Conservation (phyloP, 2,797 vertebrate species). For the Tarsius wallacei region DNA sequence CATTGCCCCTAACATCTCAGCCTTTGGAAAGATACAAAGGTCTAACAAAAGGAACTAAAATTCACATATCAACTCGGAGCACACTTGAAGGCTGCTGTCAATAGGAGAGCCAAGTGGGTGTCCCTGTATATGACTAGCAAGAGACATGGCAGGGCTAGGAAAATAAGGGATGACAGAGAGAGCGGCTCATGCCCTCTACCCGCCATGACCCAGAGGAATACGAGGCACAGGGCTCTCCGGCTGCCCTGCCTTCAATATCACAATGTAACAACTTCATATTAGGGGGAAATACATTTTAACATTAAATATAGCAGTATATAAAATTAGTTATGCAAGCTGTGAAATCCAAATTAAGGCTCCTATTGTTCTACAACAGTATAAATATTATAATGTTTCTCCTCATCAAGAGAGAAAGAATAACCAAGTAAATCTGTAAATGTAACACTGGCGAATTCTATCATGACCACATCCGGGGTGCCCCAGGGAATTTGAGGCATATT, state of each 20-base stretch:
- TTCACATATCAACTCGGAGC: background rate
- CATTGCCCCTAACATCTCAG: background rate
- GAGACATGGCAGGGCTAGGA: background rate
- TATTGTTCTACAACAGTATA: background rate
- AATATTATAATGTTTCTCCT: background rate
- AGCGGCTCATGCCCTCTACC: background rate
- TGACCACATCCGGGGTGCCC: background rate
- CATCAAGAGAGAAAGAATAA: background rate
- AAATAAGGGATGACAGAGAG: background rate
- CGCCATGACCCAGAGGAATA: background rate
- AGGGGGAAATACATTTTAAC: background rate
- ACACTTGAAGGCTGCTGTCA: conserved; percentile 13
- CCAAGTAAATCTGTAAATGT: background rate
- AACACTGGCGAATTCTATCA: accelerated
- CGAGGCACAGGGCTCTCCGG: background rate
- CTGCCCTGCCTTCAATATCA: background rate
- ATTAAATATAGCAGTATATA: background rate
- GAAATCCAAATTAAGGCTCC: background rate
- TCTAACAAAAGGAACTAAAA: conserved; percentile 32
- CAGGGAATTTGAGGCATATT: background rate
- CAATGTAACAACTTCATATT: background rate
- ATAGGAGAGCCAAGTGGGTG: background rate
- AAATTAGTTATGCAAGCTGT: background rate
- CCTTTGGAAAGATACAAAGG: background rate
- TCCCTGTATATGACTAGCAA: background rate